Base-by-base conservation (phyloP, 2,113 vertebrate species). In the Amphiprion percula region DNA sequence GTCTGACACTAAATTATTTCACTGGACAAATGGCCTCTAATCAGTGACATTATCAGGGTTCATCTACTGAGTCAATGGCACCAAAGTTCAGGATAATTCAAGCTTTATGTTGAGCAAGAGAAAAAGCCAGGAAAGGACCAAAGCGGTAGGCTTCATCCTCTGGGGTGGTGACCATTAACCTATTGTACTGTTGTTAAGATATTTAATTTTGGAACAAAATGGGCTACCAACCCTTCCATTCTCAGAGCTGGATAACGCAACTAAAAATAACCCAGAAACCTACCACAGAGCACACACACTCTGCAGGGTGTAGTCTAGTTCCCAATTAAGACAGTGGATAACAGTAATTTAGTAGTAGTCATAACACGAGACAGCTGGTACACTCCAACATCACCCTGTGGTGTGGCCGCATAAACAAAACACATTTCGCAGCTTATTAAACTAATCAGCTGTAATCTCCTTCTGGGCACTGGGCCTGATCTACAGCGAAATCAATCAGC, bases 371-470 rank as follows among this genome's bases (percentile, higher is more conserved):
- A 37, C 69, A 80, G 69, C 79, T 78, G 66, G 58, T 67, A 16
- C 47, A 66, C 33, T 46, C 62, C 28, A n/a, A 46, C 17, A 33
- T 64, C 68, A 16, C 19, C 39, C 23, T 26, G 0, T 79, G 56
- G 50, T 7, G 12, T 68, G 30, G 37, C 28, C 26, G 50, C 24
- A 49, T 72, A 63, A 74, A 82, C 67, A 30, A 59, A 77, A 77
- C 77, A 63, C 47, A 61, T 74, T 87, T 87, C 63, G 50, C 56
- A 74, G 64, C n/a, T 79, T 85, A 81, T 78, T 82, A 59, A 74
- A 77, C 73, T 81, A 83, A 90, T 85, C 75, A 85, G 74, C 26
- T 77, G 17, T 87, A 80, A 72, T 54, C 88, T 82, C 41, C 5
- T 39, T 63, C 61, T 61, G 69, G 67, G 75, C 47, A 44, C 44